Evolutionary conservation across 2,797 vertebrate genomes (phyloP).

Genomic region (Ciconia nigra): DNA sequence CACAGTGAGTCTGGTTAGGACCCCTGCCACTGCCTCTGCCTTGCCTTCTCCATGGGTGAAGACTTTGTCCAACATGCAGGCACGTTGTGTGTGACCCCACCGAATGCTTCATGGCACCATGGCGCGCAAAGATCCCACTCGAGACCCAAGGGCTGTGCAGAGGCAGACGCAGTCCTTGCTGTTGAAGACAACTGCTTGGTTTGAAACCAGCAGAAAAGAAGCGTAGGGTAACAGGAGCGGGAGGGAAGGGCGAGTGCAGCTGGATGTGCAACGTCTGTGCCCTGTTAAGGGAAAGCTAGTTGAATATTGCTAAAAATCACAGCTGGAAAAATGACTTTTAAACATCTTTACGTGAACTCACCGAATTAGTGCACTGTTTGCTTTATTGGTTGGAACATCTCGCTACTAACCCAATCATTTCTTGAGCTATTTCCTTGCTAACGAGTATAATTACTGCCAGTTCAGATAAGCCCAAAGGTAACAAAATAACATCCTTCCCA

Average conservation of each 20-base stretch:
- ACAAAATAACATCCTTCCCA: neutral
- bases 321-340: neutral
- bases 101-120: accelerated
- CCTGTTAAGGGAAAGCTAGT: neutral
- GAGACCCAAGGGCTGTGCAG: neutral
- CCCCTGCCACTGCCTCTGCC: neutral
- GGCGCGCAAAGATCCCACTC: accelerated
- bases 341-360: neutral
- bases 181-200: neutral
- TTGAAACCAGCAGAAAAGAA: neutral
- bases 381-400: neutral
- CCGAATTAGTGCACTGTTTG: neutral
- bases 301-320: neutral
- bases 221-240: accelerated
- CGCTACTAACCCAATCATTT: neutral
- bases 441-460: neutral
- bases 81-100: accelerated
- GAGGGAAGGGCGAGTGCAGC: neutral
- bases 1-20: neutral
- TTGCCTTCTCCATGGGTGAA: neutral
- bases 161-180: neutral
- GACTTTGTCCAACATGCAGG: neutral
- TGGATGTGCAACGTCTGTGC: neutral
- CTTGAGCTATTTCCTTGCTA: neutral
- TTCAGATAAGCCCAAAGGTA: neutral